A percentile compares a stretch with the other conserved stretches of the same genome.
Conservation (phyloP, 2,797 vertebrate genomes). For the Halcyon badia region DNA sequence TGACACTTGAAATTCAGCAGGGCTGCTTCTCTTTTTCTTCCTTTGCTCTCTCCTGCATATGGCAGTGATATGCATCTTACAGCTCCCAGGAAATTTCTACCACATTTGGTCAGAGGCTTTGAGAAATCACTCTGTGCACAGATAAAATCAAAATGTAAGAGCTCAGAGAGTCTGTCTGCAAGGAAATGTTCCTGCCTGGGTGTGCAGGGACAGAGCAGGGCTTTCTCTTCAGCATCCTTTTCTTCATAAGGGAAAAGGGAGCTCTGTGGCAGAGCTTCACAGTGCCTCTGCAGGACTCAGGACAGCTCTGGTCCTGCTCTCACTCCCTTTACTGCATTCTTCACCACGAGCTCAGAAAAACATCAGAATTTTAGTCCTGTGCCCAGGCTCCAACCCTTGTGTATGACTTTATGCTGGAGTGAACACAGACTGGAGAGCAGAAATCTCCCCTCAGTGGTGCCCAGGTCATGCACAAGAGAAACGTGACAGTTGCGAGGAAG, state of each 20-base stretch:
- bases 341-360: not conserved
- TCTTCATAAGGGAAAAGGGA: not conserved
- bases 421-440: not conserved
- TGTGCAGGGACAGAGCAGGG: not conserved
- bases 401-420: not conserved
- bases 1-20: not conserved
- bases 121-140: not conserved
- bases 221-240: not conserved
- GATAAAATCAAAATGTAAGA: not conserved
- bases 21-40: not conserved
- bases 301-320: not conserved
- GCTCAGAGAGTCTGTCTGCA: not conserved
- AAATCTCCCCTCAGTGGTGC: not conserved
- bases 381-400: not conserved
- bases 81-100: conserved; percentile 5
- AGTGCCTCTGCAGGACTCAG: not conserved
- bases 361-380: rapidly evolving
- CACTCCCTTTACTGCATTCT: not conserved
- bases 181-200: not conserved
- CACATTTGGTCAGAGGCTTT: not conserved
- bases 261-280: not conserved
- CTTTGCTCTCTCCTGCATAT: not conserved
- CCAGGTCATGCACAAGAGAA: not conserved
- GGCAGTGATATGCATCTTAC: not conserved
- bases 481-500: not conserved